Conservation (phyloP, 2,888 invertebrate species). For the Drosophila fulvimacula region DNA sequence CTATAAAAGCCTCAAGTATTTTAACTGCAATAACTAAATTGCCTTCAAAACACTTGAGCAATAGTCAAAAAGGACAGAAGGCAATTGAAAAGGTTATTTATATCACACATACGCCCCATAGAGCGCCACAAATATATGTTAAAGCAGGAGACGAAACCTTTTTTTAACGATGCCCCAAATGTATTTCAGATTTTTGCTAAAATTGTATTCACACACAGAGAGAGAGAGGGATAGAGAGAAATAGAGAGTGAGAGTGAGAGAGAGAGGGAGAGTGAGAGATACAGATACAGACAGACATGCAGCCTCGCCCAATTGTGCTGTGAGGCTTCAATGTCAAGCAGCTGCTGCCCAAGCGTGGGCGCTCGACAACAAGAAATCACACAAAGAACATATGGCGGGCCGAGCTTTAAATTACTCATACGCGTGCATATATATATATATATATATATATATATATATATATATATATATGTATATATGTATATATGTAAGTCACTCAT, state of each 20-base stretch:
- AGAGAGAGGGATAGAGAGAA: neutral
- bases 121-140: neutral
- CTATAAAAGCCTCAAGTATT: neutral
- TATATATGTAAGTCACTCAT: neutral
- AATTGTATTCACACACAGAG: conserved; percentile 1
- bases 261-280: neutral
- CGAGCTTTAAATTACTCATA: conserved; percentile 32
- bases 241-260: no score
- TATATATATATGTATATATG: no score
- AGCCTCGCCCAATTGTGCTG: conserved; percentile 1
- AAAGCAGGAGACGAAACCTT: conserved; percentile 10
- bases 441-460: neutral
- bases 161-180: conserved; percentile 2
- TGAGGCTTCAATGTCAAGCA: conserved; percentile 38
- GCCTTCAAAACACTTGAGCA: neutral
- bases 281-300: neutral
- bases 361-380: conserved; percentile 7
- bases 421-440: neutral
- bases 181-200: conserved; percentile 12
- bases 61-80: neutral
- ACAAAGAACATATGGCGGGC: conserved; percentile 31
- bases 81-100: conserved; percentile 7
- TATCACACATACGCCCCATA: conserved; percentile 1
- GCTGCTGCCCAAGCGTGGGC: conserved; percentile 25
- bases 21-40: neutral